Percentiles rank a stretch among this genome's conserved stretches.
These are phyloP conservation scores for Falco berigora DNA, from an alignment of 2,797 vertebrate genomes.

Conservation along the genomic window DNA sequence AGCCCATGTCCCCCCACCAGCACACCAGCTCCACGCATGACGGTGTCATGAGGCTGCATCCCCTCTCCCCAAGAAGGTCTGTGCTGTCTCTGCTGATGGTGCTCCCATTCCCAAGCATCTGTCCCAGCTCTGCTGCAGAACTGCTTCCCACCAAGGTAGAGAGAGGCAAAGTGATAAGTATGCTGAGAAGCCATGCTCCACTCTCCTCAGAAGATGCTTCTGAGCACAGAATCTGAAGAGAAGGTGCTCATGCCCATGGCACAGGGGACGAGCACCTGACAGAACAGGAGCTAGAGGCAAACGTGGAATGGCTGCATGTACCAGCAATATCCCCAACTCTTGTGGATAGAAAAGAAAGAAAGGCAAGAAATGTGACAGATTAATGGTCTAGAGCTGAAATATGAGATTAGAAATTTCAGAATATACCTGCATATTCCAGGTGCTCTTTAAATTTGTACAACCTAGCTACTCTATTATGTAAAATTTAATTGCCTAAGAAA, in stretches of 20 bases:
- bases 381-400: conserved; percentile 27
- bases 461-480: conserved; percentile 4
- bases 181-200: background rate
- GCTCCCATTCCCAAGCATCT: background rate
- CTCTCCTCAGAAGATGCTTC: background rate
- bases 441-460: conserved; percentile 27
- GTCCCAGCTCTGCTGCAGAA: background rate
- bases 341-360: background rate
- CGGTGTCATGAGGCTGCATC: background rate
- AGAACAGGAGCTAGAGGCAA: background rate
- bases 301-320: background rate
- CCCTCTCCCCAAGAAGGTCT: background rate
- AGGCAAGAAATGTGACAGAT: conserved; percentile 27
- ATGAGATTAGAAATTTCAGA: conserved; percentile 25
- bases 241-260: background rate
- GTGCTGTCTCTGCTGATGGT: background rate
- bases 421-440: conserved; percentile 24
- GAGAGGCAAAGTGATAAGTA: background rate
- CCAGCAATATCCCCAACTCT: background rate
- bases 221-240: background rate
- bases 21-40: background rate
- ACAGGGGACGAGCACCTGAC: background rate
- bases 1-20: background rate
- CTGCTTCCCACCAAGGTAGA: background rate
- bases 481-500: conserved; percentile 54